Evolutionary conservation across 92 coral and sea anemone genomes (phyloP).

Genomic region (Pocillopora meandrina): DNA sequence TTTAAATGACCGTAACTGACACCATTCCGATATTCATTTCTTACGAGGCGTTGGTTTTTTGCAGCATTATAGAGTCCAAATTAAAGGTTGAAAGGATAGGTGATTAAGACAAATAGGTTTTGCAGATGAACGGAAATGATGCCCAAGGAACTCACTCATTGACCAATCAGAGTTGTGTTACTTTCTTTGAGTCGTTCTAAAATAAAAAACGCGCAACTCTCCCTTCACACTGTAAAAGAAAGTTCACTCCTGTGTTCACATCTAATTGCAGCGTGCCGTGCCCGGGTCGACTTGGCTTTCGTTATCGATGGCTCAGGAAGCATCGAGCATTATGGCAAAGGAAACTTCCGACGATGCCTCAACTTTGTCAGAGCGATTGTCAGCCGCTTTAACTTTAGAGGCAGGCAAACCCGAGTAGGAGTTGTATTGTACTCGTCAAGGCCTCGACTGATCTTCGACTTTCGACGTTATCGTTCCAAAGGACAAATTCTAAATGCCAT

Average conservation of each 20-base stretch:
- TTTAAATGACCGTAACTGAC: no score
- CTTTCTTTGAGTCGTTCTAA: no score
- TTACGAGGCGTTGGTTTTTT: no score
- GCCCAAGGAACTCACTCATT: no score
- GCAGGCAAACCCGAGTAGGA: constrained; percentile 34
- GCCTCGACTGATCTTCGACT: constrained; percentile 46
- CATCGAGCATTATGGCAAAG: constrained; percentile 55
- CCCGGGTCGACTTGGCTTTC: constrained; percentile 74
- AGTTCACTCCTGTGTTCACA: background rate
- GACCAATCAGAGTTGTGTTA: no score
- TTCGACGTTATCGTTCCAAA: constrained; percentile 42
- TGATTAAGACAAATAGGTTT: no score
- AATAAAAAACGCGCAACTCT: no score
- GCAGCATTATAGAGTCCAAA: no score
- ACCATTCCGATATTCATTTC: no score
- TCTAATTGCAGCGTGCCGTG: constrained; percentile 38
- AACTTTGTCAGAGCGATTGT: constrained; percentile 70
- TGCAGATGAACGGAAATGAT: no score
- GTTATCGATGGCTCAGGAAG: constrained; percentile 81
- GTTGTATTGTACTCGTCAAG: constrained; percentile 30
- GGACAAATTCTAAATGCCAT: constrained; percentile 20
- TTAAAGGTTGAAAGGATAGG: no score
- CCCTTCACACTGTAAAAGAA: no score
- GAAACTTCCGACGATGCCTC: constrained; percentile 74
- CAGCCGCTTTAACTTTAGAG: constrained; percentile 52